Percentiles rank a stretch among this genome's conserved stretches.
These are phyloP conservation scores for Hydrochoerus hydrochaeris DNA, from an alignment of 2,113 vertebrate species.

Conservation along the genomic window DNA sequence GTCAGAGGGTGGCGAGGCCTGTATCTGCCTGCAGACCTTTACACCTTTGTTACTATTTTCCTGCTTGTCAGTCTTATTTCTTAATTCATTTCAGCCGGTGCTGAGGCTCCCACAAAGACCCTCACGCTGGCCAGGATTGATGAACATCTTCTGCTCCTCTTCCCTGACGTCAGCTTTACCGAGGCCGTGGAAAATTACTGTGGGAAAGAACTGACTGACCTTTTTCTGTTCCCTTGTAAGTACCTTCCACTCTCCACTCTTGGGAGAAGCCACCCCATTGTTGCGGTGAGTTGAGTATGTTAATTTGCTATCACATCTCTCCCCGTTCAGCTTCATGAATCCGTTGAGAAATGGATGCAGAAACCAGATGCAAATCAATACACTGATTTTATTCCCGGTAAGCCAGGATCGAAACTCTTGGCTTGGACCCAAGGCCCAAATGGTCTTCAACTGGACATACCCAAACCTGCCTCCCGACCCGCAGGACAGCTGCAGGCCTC, in stretches of 20 bases:
- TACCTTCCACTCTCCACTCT: not conserved
- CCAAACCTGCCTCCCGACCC: too few relatives aligned
- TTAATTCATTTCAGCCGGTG: not conserved
- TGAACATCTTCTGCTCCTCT: not conserved
- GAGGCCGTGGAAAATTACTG: not conserved
- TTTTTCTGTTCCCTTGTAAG: not conserved
- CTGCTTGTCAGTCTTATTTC: not conserved
- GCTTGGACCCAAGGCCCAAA: not conserved
- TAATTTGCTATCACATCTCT: not conserved
- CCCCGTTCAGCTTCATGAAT: not conserved
- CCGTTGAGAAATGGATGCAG: not conserved
- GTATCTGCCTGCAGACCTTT: not conserved
- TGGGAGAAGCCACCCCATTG: not conserved
- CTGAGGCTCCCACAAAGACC: not conserved
- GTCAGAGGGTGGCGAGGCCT: too few relatives aligned
- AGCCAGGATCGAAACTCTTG: not conserved
- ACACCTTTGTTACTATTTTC: not conserved
- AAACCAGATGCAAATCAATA: not conserved
- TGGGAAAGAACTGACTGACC: not conserved
- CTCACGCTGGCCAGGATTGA: not conserved
- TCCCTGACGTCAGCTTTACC: not conserved
- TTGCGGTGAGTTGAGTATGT: not conserved
- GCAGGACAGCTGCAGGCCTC: constrained; percentile 9
- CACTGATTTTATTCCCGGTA: not conserved
- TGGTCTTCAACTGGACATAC: not conserved